phyloP scores from a whole-genome alignment of 1,140 invertebrate species.

The Antheraea pernyi region DNA sequence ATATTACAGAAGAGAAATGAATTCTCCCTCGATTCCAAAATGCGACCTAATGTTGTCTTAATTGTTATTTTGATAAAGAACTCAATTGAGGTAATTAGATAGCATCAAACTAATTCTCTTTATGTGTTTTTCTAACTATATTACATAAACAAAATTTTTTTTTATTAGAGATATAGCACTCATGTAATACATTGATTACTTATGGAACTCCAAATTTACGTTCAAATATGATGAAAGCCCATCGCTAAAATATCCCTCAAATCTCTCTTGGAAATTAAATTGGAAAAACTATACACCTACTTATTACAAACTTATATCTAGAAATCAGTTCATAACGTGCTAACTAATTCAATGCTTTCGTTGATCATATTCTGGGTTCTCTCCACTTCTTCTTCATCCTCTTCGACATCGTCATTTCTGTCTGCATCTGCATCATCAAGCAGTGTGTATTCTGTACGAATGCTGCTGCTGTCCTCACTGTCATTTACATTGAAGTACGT shows the following conservation, averaged over 20 bases:
- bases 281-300: background rate
- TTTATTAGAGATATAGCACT: too few relatives aligned
- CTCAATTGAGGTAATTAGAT: too few relatives aligned
- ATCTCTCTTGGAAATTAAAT: background rate
- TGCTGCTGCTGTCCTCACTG: constrained; percentile 68
- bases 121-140: too few relatives aligned
- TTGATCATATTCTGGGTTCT: constrained; percentile 65
- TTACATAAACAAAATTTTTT: too few relatives aligned
- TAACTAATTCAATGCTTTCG: constrained; percentile 63
- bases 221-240: background rate
- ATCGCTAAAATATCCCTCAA: background rate
- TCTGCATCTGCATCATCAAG: constrained; percentile 42
- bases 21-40: too few relatives aligned
- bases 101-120: too few relatives aligned
- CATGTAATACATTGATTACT: too few relatives aligned
- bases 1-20: too few relatives aligned
- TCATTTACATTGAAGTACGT: constrained; percentile 70
- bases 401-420: constrained; percentile 26
- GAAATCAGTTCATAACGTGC: constrained; percentile 51
- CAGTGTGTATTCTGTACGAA: constrained; percentile 64
- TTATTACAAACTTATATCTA: background rate
- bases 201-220: too few relatives aligned
- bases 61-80: too few relatives aligned
- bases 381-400: constrained; percentile 49
- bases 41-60: too few relatives aligned